Evolutionary conservation across 2,113 vertebrate species (phyloP).

Genomic region (Saccopteryx leptura): DNA sequence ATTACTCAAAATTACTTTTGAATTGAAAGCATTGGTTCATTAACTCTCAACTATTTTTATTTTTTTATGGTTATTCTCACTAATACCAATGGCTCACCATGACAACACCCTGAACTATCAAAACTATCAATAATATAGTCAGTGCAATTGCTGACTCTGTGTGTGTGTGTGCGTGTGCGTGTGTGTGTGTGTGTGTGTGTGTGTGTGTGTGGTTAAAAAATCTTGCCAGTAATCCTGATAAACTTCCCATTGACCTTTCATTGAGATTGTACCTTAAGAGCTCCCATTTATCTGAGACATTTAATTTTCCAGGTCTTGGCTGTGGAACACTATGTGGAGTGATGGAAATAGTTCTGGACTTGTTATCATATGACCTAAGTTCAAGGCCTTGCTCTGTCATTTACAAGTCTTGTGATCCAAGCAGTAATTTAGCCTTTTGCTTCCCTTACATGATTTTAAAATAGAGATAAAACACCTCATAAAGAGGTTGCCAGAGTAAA

Average conservation of each 20-base stretch:
- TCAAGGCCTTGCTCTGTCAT: constrained; percentile 4
- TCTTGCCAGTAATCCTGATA: neutral
- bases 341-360: neutral
- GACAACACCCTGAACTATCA: neutral
- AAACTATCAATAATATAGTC: neutral
- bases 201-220: neutral
- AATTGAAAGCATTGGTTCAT: neutral
- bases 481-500: neutral
- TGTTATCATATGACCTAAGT: constrained; percentile 22
- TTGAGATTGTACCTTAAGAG: neutral
- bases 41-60: neutral
- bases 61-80: neutral
- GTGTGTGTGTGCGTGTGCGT: neutral
- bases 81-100: neutral
- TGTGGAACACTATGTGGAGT: neutral
- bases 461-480: constrained; percentile 39
- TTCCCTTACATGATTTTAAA: constrained; percentile 47
- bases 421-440: neutral
- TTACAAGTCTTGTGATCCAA: neutral
- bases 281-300: neutral
- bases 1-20: constrained; percentile 8
- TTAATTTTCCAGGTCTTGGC: constrained; percentile 64
- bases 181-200: neutral
- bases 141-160: neutral
- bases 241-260: neutral